phyloP scores from a whole-genome alignment of 2,113 vertebrate species.

The Lethenteron reissneri region DNA sequence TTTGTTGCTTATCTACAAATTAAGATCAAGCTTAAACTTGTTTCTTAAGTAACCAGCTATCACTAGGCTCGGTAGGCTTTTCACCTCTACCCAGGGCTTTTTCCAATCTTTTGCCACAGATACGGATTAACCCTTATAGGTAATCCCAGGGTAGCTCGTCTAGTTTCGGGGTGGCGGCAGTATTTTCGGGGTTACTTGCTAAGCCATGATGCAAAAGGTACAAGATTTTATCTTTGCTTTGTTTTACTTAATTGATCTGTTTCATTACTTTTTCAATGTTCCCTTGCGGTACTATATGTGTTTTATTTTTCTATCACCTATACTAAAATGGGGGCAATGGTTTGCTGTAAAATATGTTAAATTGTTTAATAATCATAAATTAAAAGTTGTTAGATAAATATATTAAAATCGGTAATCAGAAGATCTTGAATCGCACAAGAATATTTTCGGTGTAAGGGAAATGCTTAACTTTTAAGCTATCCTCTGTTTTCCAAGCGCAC shows the following conservation, averaged over 20 bases:
- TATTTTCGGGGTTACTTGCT: slow-evolving; percentile 12
- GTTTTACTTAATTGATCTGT: slow-evolving; percentile 13
- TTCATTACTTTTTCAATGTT: slow-evolving; percentile 21
- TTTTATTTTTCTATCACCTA: slow-evolving; percentile 15
- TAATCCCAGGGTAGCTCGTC: slow-evolving; percentile 17
- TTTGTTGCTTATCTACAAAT: neutral
- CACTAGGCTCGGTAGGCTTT: slow-evolving; percentile 17
- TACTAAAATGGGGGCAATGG: slow-evolving; percentile 11
- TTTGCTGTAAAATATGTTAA: no score
- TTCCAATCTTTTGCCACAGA: slow-evolving; percentile 22
- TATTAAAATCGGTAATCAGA: slow-evolving; percentile 11
- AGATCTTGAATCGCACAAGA: slow-evolving; percentile 13
- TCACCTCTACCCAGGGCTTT: slow-evolving; percentile 18
- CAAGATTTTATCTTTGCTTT: slow-evolving; percentile 15
- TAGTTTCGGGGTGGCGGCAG: slow-evolving; percentile 16
- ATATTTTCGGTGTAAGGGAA: slow-evolving; percentile 19
- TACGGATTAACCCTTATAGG: slow-evolving; percentile 16
- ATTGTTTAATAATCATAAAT: no score
- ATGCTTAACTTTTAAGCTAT: slow-evolving; percentile 15
- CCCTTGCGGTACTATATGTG: slow-evolving; percentile 18
- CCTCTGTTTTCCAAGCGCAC: slow-evolving; percentile 18
- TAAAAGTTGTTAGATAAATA: no score
- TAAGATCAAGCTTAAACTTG: slow-evolving; percentile 9
- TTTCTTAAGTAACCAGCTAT: slow-evolving; percentile 19
- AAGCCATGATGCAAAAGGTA: slow-evolving; percentile 25